Evolutionary conservation across 2,797 vertebrate genomes (phyloP).

Genomic region (Rhincodon typus): DNA sequence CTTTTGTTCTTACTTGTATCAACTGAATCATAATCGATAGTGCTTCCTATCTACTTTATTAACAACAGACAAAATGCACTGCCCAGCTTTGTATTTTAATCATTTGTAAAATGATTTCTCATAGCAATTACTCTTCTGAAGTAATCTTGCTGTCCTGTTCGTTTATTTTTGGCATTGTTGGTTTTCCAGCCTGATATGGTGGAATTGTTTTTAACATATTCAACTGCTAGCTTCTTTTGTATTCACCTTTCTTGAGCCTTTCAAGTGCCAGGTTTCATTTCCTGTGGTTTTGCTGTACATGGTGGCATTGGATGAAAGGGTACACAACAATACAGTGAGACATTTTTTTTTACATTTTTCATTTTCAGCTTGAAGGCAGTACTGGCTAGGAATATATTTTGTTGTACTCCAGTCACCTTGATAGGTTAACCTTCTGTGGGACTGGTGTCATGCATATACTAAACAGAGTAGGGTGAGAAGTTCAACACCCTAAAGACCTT

Average conservation of each 20-base stretch:
- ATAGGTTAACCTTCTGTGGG: neutral
- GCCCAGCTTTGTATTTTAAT: neutral
- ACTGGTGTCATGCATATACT: neutral
- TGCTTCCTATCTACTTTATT: neutral
- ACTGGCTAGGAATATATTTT: neutral
- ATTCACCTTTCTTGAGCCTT: neutral
- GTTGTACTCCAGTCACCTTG: neutral
- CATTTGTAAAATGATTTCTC: neutral
- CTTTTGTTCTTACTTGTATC: neutral
- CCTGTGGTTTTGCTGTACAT: neutral
- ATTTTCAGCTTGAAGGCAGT: neutral
- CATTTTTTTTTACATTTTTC: neutral
- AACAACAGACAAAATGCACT: neutral
- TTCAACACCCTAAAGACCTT: neutral
- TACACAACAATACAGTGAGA: neutral
- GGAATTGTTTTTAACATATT: neutral
- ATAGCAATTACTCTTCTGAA: neutral
- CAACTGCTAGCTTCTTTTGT: neutral
- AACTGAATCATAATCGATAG: neutral
- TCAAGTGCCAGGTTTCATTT: neutral
- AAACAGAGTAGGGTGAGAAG: neutral
- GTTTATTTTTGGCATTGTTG: neutral
- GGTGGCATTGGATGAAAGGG: too few species aligned
- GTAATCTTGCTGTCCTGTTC: neutral
- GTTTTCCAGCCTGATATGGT: neutral